Evolutionary conservation across 53 echinoderm and acorn worm genomes (phyloP), one percentile per base, ranked within the genome.

Genomic region (Zoroaster sp.): DNA sequence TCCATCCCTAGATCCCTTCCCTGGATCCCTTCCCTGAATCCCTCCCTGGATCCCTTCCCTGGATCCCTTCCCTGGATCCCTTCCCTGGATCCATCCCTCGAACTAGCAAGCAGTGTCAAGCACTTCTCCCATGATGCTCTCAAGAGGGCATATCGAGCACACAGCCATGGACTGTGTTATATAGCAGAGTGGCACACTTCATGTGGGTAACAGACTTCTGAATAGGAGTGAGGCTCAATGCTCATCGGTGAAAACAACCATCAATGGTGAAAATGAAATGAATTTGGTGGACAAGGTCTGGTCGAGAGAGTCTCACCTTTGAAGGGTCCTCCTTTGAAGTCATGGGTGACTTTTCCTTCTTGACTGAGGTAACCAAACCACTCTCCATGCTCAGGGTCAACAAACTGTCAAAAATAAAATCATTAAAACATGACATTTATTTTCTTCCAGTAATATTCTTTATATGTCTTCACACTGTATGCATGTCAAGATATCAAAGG

Each of bases 311-410:
- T 8, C 9, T 20, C 87, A 95, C 95, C 95, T 93, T 95, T 95
- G 54, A 67, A 95, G 6, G 93, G 95, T 36, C 93, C 93, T 14
- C 93, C 95, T 93, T 95, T 95, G 88, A 93, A 93, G 87, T 95
- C 92, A 40, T 89, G 91, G 18, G 79, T 93, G n/a, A 93, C 83
- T 20, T 54, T 75, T 18, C 95, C 95, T 82, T 93, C 89, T 88
- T 78, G 91, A 53, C 76, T 79, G 32, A 95, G 69, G 63, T 95
- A 95, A 0, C 93, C 95, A 90, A 73, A 95, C 95, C 95, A 95
- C 66, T 89, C 93, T 25, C 95, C 95, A 88, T 93, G 80, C 13
- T 91, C 82, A 0, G 73, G 36, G 74, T 95, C 95, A 77, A 89
- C 89, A 78, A 93, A 95, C 93, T 93, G 59, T 30, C 34, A 75